phyloP scores from a whole-genome alignment of 2,797 vertebrate species.

The Poecilia wingei region DNA sequence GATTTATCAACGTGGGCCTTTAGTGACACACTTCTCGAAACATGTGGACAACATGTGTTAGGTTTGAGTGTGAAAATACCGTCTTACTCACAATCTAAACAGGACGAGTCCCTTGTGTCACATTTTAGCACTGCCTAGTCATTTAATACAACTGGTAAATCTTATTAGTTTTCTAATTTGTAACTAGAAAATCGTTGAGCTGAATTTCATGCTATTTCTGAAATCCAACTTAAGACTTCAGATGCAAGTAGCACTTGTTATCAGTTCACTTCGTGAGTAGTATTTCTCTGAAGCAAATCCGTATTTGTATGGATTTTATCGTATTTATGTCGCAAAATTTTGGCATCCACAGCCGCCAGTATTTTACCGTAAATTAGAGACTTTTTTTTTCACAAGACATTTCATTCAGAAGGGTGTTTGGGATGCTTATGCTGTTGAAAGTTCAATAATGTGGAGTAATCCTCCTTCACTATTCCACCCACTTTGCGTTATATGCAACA shows the following conservation, averaged over 20 bases:
- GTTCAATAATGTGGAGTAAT: background rate
- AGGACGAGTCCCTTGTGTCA: background rate
- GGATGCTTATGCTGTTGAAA: background rate
- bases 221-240: background rate
- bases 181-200: background rate
- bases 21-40: constrained; percentile 1
- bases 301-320: background rate
- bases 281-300: background rate
- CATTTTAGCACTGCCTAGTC: background rate
- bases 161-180: background rate
- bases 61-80: constrained; percentile 3
- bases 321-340: too few relatives aligned
- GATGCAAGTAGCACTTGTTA: background rate
- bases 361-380: too few relatives aligned
- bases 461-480: background rate
- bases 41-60: constrained; percentile 7
- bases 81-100: background rate
- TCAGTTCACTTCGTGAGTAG: background rate
- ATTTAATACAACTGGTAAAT: background rate
- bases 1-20: background rate
- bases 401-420: background rate
- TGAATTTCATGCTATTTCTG: background rate
- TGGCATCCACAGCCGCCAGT: too few relatives aligned
- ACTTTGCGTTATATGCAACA: background rate
- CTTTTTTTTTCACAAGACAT: background rate